Base-by-base conservation (phyloP, 92 coral and sea anemone species). In the Micromussa lordhowensis region DNA sequence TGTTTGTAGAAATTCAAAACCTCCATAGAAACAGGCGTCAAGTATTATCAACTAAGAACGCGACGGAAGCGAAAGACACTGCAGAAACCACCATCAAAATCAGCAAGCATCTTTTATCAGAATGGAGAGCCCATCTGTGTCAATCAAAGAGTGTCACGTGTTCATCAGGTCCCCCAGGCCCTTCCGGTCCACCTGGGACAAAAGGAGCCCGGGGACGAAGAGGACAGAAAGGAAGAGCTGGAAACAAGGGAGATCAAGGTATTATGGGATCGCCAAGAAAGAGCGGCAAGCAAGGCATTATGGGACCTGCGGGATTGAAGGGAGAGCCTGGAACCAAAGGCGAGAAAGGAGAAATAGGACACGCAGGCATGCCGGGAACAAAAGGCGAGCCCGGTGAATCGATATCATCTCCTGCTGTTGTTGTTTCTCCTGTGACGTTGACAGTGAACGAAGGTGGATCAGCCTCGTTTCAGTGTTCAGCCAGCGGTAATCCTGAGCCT, bases 381-480 rank as follows among this genome's bases (percentile, higher is more conserved):
- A 85, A 79, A 80, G 93, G 93, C 36, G 90, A 90, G 66, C 87
- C 87, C 63, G 93, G 93, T 21, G 82, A 90, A 86, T 86, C 93
- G 31, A 82, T 86, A 18, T 86, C 89, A 59, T 57, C 82, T 78
- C 94, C 94, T 68, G 53, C 77, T 28, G 92, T 92, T 74, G n/a
- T 68, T 68, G 83, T 88, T 26, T n/a, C n/a, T n/a, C n/a, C n/a
- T n/a, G n/a, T n/a, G n/a, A n/a, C n/a, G n/a, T n/a, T n/a, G n/a
- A n/a, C n/a, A n/a, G n/a, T n/a, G n/a, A n/a, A n/a, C n/a, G n/a
- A n/a, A n/a, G n/a, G n/a, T n/a, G n/a, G n/a, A n/a, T n/a, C n/a
- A n/a, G n/a, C n/a, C n/a, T n/a, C n/a, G n/a, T n/a, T n/a, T n/a
- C n/a, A n/a, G n/a, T n/a, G n/a, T n/a, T n/a, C n/a, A n/a, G n/a